Percentiles rank a stretch among this genome's conserved stretches.
phyloP scores from a whole-genome alignment of 1,140 invertebrate genomes.

The Cecropterus lyciades region DNA sequence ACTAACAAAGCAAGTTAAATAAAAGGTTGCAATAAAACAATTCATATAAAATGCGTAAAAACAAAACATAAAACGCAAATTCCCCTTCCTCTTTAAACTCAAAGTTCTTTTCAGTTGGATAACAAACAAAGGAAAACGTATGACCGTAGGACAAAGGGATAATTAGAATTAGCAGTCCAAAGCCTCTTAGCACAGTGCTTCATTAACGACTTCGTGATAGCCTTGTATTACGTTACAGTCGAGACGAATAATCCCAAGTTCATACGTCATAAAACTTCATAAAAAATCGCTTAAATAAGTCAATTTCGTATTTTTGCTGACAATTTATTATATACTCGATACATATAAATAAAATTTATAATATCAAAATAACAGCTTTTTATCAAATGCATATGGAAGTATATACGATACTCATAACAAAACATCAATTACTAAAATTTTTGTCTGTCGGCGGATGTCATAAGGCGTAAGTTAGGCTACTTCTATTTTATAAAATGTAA shows the following conservation, averaged over 20 bases:
- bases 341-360: too few species aligned
- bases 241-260: slow-evolving; percentile 18
- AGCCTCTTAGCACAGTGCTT: slow-evolving; percentile 21
- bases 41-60: background rate
- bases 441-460: too few species aligned
- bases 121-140: slow-evolving; percentile 18
- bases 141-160: slow-evolving; percentile 10
- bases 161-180: slow-evolving; percentile 26
- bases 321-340: too few species aligned
- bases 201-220: slow-evolving; percentile 18
- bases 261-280: background rate
- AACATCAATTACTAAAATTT: too few species aligned
- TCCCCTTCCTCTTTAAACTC: background rate
- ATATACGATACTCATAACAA: too few species aligned
- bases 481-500: too few species aligned
- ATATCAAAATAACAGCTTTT: too few species aligned
- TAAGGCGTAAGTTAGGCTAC: too few species aligned
- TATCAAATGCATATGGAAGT: too few species aligned
- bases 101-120: background rate
- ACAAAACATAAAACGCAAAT: background rate
- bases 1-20: too few species aligned
- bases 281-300: background rate
- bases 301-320: background rate
- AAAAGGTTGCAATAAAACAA: too few species aligned
- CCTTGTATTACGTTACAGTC: slow-evolving; percentile 18